Conservation (phyloP, 2,113 vertebrate genomes). For the Ailurus styani region DNA sequence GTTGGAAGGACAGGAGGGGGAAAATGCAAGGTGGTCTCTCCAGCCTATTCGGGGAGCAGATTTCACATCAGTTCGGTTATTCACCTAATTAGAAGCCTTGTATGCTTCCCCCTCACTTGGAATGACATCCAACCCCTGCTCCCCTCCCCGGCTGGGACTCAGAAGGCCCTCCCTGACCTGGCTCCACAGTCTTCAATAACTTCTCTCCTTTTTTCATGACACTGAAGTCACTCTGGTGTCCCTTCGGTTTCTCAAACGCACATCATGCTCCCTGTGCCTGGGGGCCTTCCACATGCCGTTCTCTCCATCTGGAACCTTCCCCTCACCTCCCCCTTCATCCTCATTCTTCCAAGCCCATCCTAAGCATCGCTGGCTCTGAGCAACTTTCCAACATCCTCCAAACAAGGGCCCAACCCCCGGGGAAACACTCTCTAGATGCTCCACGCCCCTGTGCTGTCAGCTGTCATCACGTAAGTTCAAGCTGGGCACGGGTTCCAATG, state of each 20-base stretch:
- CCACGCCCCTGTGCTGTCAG: background rate
- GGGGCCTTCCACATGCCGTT: background rate
- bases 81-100: background rate
- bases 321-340: background rate
- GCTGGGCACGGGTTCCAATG: background rate
- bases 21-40: background rate
- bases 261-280: background rate
- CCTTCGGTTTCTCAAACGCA: background rate
- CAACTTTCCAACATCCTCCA: background rate
- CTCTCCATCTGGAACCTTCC: background rate
- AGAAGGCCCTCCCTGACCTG: background rate
- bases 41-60: background rate
- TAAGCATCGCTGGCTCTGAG: background rate
- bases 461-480: background rate
- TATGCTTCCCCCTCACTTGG: background rate
- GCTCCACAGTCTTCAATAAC: background rate
- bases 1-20: background rate
- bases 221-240: background rate
- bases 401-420: background rate
- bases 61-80: background rate
- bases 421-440: background rate
- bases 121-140: background rate
- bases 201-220: background rate
- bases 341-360: background rate
- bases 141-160: background rate